Evolutionary conservation across 2,888 invertebrate genomes (phyloP), one percentile per base, ranked within the genome.

Genomic region (Callimorpha dominula): DNA sequence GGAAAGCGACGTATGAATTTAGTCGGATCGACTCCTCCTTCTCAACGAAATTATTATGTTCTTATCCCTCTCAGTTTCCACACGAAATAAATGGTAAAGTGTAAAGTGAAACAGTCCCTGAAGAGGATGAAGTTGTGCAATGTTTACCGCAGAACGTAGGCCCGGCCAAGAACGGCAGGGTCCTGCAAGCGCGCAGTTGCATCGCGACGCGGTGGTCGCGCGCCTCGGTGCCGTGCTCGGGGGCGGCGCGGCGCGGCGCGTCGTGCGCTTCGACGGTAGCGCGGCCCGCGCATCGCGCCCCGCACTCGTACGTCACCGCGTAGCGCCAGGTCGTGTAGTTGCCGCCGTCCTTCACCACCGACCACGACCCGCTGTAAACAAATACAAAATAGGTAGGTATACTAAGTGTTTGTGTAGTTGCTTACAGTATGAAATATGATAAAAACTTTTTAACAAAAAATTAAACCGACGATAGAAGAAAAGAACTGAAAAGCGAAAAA

Each of bases 311-410:
- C 68, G 74, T 4, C 84, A 91, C 91, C 52, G 73, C 72, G 85
- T 92, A 92, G 50, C 81, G 83, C 92, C 92, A 92, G 77, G 80
- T 85, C 65, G 91, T 86, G 85, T 87, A 87, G 87, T 93, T 91
- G 81, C 87, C 85, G 75, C 78, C 72, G 81, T 93, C 92, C 64
- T 87, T 85, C 77, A 87, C 88, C 64, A 93, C 82, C 7, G 76
- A 75, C 93, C 89, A 92, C 68, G 88, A 71, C 0, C 84, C 87
- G 1, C 90, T 90, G 82, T 54, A 50, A 40, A 52, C 43, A 9
- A 63, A 40, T 12, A 50, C n/a, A 9, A 50, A 31, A 4, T 20
- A 20, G 7, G 7, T 6, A 43, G 8, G 9, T 31, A 14, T 0
- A 20, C 12, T 31, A 46, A 17, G 1, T 43, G 46, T 65, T 65